phyloP scores from a whole-genome alignment of 2,888 invertebrate species.

The Caenorhabditis sp. region DNA sequence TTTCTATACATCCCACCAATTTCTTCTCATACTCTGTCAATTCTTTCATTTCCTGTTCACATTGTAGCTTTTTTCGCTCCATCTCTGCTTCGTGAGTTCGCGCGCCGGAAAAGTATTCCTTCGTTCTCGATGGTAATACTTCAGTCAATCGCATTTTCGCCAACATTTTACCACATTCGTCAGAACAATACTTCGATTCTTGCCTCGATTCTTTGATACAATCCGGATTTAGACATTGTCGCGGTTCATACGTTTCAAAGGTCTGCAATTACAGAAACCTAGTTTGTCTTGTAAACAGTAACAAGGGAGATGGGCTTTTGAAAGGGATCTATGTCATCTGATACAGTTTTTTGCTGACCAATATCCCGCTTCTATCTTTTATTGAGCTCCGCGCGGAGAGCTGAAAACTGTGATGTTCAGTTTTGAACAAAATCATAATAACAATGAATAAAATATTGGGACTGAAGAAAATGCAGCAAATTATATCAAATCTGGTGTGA shows the following conservation, averaged over 20 bases:
- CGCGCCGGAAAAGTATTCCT: slow-evolving; percentile 10
- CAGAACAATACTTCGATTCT: slow-evolving; percentile 48
- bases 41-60: slow-evolving; percentile 3
- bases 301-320: no score
- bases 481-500: no score
- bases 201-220: slow-evolving; percentile 81
- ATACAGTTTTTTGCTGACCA: no score
- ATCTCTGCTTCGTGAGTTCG: background rate
- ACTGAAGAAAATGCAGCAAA: no score
- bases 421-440: no score
- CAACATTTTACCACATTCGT: slow-evolving; percentile 38
- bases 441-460: no score
- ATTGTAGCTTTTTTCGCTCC: background rate
- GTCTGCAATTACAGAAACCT: no score
- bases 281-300: no score
- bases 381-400: no score
- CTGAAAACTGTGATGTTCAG: no score
- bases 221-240: slow-evolving; percentile 90
- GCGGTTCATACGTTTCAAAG: slow-evolving; percentile 71
- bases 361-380: no score
- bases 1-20: slow-evolving; percentile 16
- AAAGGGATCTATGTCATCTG: no score
- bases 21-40: slow-evolving; percentile 4
- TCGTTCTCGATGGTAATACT: slow-evolving; percentile 15
- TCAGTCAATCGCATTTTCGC: slow-evolving; percentile 14